Conservation (phyloP, 1,140 invertebrate species). For the Polyergus mexicanus region DNA sequence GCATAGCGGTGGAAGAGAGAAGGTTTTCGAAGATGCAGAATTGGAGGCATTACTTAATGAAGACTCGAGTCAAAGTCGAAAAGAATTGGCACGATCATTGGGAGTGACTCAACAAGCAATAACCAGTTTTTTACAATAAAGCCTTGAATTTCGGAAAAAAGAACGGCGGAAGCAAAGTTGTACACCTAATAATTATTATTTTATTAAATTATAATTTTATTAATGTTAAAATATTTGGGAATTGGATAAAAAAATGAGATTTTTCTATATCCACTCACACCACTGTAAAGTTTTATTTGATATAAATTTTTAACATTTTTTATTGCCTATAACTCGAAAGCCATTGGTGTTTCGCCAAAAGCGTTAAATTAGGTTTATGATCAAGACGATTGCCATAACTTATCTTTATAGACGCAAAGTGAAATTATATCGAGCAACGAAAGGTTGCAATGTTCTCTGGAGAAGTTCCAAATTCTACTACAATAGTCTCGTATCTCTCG, state of each 20-base stretch:
- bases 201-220: background rate
- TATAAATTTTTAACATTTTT: background rate
- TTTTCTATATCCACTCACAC: too few relatives aligned
- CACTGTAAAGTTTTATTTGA: background rate
- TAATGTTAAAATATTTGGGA: background rate
- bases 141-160: too few relatives aligned
- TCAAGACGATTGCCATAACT: conserved; percentile 5
- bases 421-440: background rate
- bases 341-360: background rate
- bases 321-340: conserved; percentile 1
- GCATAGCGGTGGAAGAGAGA: too few relatives aligned
- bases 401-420: conserved; percentile 11
- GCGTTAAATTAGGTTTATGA: conserved; percentile 30
- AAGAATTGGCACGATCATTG: too few relatives aligned
- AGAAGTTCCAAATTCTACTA: conserved; percentile 21
- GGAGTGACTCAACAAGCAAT: too few relatives aligned
- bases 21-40: too few relatives aligned
- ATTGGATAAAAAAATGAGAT: background rate
- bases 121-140: too few relatives aligned
- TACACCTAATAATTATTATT: too few relatives aligned
- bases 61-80: too few relatives aligned
- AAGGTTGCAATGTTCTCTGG: conserved; percentile 9
- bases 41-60: too few relatives aligned
- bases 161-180: too few relatives aligned
- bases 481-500: background rate